These are phyloP conservation scores for Phrynocephalus versicolor DNA, from an alignment of 2,113 vertebrate genomes.

Conservation along the genomic window DNA sequence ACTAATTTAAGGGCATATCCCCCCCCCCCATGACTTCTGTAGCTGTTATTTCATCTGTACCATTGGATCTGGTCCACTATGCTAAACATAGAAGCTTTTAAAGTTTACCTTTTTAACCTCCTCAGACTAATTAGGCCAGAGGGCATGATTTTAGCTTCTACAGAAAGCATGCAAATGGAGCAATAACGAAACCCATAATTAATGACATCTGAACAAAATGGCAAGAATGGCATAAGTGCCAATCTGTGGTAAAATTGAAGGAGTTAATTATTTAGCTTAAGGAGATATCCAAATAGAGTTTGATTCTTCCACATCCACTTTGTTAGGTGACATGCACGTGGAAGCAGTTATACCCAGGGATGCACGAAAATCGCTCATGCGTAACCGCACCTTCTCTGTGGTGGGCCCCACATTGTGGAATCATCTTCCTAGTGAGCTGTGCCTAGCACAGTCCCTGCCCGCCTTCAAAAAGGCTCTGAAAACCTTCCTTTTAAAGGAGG, in stretches of 20 bases:
- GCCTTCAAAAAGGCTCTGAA: no score
- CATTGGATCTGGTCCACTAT: slow-evolving; percentile 44
- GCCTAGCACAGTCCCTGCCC: no score
- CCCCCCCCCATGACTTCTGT: slow-evolving; percentile 31
- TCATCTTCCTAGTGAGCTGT: no score
- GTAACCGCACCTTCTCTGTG: no score
- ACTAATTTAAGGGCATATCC: slow-evolving; percentile 46
- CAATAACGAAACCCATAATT: slow-evolving; percentile 52
- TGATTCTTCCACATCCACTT: slow-evolving; percentile 8
- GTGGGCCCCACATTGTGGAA: no score
- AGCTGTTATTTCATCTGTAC: slow-evolving; percentile 46
- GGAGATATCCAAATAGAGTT: slow-evolving; percentile 38
- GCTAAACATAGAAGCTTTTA: slow-evolving; percentile 51
- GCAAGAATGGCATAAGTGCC: slow-evolving; percentile 62
- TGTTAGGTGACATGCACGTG: slow-evolving; percentile 43
- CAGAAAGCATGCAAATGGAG: slow-evolving; percentile 61
- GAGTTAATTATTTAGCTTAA: slow-evolving; percentile 55
- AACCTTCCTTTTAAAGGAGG: no score
- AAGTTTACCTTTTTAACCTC: slow-evolving; percentile 70
- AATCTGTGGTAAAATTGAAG: slow-evolving; percentile 41
- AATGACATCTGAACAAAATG: slow-evolving; percentile 53
- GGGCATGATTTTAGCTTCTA: slow-evolving; percentile 53
- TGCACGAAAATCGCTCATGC: no score
- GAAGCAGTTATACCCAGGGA: slow-evolving; percentile 35
- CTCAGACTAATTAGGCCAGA: slow-evolving; percentile 66